phyloP scores from a whole-genome alignment of 1,140 invertebrate genomes.

The Neodiprion pinetum region DNA sequence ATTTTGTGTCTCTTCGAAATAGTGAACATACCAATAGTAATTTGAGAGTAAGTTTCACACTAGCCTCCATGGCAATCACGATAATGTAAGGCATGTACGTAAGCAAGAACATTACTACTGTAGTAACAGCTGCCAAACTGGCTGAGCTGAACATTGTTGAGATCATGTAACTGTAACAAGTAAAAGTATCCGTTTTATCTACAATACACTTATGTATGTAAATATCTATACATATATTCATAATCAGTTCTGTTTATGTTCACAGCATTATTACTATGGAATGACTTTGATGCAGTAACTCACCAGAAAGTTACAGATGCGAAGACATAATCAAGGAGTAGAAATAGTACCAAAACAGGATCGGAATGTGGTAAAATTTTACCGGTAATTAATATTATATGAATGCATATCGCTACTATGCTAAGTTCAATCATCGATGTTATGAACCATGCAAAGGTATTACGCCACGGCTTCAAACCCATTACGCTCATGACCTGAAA shows the following conservation, averaged over 20 bases:
- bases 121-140: slow-evolving; percentile 68
- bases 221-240: too few relatives aligned
- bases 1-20: background rate
- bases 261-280: too few relatives aligned
- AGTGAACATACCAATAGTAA: slow-evolving; percentile 63
- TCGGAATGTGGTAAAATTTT: slow-evolving; percentile 65
- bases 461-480: slow-evolving; percentile 68
- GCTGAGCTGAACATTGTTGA: slow-evolving; percentile 70
- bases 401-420: slow-evolving; percentile 60
- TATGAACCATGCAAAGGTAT: slow-evolving; percentile 69
- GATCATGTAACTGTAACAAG: slow-evolving; percentile 68
- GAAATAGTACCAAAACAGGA: slow-evolving; percentile 61
- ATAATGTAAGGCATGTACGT: slow-evolving; percentile 72
- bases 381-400: slow-evolving; percentile 62
- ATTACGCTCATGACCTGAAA: slow-evolving; percentile 71
- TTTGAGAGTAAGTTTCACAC: slow-evolving; percentile 62
- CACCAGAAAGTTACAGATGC: slow-evolving; percentile 70
- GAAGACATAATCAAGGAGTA: slow-evolving; percentile 66
- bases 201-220: too few relatives aligned
- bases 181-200: slow-evolving; percentile 16
- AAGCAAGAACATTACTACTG: slow-evolving; percentile 68
- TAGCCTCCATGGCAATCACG: slow-evolving; percentile 69
- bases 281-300: slow-evolving; percentile 27
- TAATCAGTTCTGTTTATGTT: too few relatives aligned
- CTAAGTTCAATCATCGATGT: slow-evolving; percentile 63